Percentiles rank a stretch among this genome's conserved stretches.
Conservation (phyloP, 2,797 vertebrate genomes). For the Meriones psammophilus region DNA sequence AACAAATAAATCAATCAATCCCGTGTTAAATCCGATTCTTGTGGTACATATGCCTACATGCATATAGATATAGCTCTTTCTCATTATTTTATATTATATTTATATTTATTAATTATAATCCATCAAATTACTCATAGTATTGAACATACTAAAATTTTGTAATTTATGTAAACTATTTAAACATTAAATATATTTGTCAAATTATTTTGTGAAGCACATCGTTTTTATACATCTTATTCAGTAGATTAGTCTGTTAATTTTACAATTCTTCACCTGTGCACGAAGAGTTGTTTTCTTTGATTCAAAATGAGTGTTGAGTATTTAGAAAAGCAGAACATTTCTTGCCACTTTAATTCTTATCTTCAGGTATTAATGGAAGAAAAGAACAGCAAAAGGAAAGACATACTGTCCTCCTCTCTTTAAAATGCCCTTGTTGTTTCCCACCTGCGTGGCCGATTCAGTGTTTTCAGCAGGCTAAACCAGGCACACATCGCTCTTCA, state of each 20-base stretch:
- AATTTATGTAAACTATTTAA: no score
- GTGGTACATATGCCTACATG: background rate
- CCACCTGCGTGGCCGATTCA: background rate
- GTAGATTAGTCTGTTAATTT: constrained; percentile 16
- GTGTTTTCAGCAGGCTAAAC: constrained; percentile 17
- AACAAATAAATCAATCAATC: background rate
- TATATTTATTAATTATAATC: no score
- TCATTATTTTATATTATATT: constrained; percentile 46
- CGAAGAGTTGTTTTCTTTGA: constrained; percentile 74
- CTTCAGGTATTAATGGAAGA: constrained; percentile 69
- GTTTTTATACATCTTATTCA: constrained; percentile 58
- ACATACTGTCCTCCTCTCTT: constrained; percentile 57
- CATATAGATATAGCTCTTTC: constrained; percentile 55
- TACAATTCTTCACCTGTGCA: constrained; percentile 60
- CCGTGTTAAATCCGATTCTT: constrained; percentile 38
- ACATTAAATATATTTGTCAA: no score
- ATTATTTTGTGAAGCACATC: constrained; percentile 60
- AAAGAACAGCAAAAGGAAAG: constrained; percentile 26
- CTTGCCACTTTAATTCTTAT: constrained; percentile 4
- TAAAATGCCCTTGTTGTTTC: constrained; percentile 36
- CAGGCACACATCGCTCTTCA: constrained; percentile 14
- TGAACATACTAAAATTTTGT: no score
- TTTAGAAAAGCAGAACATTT: constrained; percentile 63
- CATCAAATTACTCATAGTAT: no score
- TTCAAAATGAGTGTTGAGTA: constrained; percentile 46